phyloP scores from a whole-genome alignment of 2,113 vertebrate species.

The Chlorocebus sabaeus region DNA sequence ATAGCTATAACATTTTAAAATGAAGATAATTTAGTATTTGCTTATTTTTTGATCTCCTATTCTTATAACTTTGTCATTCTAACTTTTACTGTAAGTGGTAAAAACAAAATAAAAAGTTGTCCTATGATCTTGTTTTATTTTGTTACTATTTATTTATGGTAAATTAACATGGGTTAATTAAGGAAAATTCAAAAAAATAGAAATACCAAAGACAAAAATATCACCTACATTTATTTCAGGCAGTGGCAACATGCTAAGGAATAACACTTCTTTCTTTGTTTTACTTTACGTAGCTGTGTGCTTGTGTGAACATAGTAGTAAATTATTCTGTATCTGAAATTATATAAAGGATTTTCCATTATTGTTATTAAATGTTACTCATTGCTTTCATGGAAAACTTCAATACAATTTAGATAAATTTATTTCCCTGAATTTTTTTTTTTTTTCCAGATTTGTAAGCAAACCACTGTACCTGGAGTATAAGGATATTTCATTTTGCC shows the following conservation, averaged over 20 bases:
- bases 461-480: not conserved
- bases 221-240: not conserved
- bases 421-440: not conserved
- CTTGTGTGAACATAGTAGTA: not conserved
- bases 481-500: not conserved
- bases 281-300: not conserved
- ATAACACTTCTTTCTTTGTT: not conserved
- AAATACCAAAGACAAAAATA: not conserved
- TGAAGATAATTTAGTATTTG: not conserved
- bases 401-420: not conserved
- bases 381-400: not conserved
- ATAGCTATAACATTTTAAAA: not conserved
- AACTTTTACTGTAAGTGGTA: not conserved
- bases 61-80: not conserved
- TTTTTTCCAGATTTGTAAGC: not conserved
- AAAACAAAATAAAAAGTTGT: not conserved
- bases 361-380: not conserved
- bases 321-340: not conserved
- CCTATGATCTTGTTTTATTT: not conserved
- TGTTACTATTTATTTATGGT: not conserved
- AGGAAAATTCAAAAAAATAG: not conserved
- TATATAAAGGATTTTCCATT: not conserved
- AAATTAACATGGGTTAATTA: not conserved
- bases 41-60: not conserved
- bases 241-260: not conserved